Evolutionary conservation across 2,113 vertebrate genomes (phyloP).

Genomic region (Rattus rattus): DNA sequence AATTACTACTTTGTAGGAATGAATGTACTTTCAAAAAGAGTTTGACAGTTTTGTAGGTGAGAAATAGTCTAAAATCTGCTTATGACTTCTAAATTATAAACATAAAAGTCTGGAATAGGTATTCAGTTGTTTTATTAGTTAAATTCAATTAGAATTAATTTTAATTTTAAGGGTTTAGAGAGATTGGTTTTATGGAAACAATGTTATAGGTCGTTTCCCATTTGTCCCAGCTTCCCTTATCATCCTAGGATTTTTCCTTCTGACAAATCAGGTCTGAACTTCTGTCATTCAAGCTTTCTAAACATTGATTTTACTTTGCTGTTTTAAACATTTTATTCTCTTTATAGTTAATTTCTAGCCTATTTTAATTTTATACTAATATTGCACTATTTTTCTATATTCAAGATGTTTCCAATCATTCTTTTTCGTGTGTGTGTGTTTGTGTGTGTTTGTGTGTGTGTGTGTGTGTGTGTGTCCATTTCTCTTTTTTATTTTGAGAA

Average conservation of each 20-base stretch:
- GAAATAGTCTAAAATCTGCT: conserved; percentile 38
- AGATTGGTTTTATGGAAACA: neutral
- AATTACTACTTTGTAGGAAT: neutral
- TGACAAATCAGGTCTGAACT: neutral
- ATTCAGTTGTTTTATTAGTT: neutral
- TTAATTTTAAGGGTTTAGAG: conserved; percentile 1
- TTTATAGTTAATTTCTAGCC: neutral
- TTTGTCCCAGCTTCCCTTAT: neutral
- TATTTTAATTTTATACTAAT: neutral
- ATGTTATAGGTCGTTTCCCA: neutral
- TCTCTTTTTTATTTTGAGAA: neutral
- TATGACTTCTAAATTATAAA: conserved; percentile 7
- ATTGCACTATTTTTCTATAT: neutral
- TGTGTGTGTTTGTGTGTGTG: no score
- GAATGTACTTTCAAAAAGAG: neutral
- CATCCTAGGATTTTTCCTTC: neutral
- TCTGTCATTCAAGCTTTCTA: neutral
- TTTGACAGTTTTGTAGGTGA: neutral
- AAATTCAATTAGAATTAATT: conserved; percentile 14
- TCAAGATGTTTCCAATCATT: neutral
- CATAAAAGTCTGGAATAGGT: conserved; percentile 17
- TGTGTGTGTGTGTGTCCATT: neutral
- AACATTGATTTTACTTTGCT: neutral
- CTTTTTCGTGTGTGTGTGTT: neutral
- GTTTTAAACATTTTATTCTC: neutral